Evolutionary conservation across 2,797 vertebrate species (phyloP).

Genomic region (Epinephelus awoara): DNA sequence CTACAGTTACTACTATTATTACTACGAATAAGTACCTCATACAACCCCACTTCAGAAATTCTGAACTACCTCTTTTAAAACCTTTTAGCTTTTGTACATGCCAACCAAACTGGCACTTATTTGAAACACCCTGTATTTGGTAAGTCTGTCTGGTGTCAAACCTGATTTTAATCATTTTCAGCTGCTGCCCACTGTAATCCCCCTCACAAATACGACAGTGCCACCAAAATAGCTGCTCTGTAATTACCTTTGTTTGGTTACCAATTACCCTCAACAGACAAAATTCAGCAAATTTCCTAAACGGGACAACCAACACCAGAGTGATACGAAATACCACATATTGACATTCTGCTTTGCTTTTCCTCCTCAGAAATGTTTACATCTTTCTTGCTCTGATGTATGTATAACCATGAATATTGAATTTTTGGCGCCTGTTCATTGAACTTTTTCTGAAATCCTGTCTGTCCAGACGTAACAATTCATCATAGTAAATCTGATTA

Average conservation of each 20-base stretch:
- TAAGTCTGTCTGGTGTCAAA: constrained; percentile 5
- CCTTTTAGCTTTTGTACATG: background rate
- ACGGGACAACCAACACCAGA: constrained; percentile 39
- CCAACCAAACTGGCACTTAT: background rate
- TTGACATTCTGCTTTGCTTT: constrained; percentile 71
- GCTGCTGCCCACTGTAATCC: background rate
- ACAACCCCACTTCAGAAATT: no score
- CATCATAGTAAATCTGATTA: constrained; percentile 86
- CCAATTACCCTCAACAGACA: constrained; percentile 44
- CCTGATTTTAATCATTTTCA: constrained; percentile 6
- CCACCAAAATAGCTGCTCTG: constrained; percentile 37
- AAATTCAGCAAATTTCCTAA: constrained; percentile 47
- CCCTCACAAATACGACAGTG: constrained; percentile 23
- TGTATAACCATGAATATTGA: constrained; percentile 69
- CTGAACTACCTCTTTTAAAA: background rate
- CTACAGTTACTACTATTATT: no score
- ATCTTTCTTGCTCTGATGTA: constrained; percentile 66
- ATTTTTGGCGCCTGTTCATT: constrained; percentile 54
- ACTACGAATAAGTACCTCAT: no score
- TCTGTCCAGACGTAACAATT: constrained; percentile 81
- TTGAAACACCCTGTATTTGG: constrained; percentile 6
- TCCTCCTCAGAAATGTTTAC: constrained; percentile 62
- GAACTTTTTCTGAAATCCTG: constrained; percentile 68
- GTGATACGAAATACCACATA: constrained; percentile 66
- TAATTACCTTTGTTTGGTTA: constrained; percentile 46